Percentiles rank a stretch among this genome's conserved stretches.
These are phyloP conservation scores for Oreochromis grahami DNA, from an alignment of 2,797 vertebrate genomes.

Conservation along the genomic window DNA sequence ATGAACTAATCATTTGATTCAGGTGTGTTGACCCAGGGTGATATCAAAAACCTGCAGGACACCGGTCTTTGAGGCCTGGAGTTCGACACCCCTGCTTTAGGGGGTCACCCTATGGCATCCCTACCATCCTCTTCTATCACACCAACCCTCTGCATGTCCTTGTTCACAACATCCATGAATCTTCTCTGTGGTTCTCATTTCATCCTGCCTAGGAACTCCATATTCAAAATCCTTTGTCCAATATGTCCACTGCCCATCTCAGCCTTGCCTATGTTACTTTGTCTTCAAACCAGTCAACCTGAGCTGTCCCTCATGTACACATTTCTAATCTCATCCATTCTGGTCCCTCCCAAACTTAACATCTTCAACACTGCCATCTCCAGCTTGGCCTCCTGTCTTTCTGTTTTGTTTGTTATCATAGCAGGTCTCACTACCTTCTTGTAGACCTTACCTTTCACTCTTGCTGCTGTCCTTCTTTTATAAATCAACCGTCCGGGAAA, in stretches of 20 bases:
- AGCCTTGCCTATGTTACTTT: background rate
- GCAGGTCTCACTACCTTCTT: background rate
- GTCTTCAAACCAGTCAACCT: background rate
- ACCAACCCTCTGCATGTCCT: background rate
- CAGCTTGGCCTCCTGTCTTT: background rate
- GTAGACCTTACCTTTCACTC: background rate
- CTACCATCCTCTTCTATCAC: background rate
- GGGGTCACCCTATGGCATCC: background rate
- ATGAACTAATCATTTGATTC: background rate
- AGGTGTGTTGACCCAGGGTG: background rate
- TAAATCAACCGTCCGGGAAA: background rate
- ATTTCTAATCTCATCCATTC: background rate
- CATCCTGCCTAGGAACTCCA: background rate
- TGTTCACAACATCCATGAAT: background rate
- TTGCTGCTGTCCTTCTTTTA: background rate
- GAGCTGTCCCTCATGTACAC: background rate
- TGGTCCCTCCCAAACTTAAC: background rate
- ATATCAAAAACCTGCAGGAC: background rate
- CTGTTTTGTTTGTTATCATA: background rate
- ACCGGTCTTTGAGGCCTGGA: accelerated
- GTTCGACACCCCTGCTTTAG: background rate
- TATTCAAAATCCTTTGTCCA: background rate
- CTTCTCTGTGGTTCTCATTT: background rate
- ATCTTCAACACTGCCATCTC: background rate
- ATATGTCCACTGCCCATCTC: background rate